Evolutionary conservation across 23 tunicate species (phyloP).

Genomic region (Halocynthia aurantium): DNA sequence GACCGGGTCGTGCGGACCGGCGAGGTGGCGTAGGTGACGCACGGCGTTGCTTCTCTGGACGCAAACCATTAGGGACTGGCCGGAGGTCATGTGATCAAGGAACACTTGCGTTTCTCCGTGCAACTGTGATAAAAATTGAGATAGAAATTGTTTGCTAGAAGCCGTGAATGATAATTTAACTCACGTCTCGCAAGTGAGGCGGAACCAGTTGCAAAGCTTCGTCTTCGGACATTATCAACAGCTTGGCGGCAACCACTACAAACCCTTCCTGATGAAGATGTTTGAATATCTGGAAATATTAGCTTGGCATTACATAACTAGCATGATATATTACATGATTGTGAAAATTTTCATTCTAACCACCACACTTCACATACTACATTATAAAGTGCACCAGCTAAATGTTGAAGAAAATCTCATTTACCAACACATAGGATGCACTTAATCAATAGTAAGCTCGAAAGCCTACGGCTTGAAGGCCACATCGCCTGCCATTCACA

Average conservation of each 20-base stretch:
- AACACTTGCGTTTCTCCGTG: conserved; percentile 58
- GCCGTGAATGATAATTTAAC: neutral
- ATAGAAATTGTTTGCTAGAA: neutral
- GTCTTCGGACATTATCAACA: conserved; percentile 48
- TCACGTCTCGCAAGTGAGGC: conserved; percentile 31
- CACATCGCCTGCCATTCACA: too few species aligned
- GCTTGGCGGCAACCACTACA: conserved; percentile 47
- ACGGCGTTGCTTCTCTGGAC: conserved; percentile 64
- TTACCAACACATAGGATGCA: too few species aligned
- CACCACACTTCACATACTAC: too few species aligned
- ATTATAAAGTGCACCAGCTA: too few species aligned
- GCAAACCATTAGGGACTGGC: conserved; percentile 53
- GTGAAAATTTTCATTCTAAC: too few species aligned
- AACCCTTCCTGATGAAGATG: conserved; percentile 56
- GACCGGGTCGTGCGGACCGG: conserved; percentile 67
- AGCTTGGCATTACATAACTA: too few species aligned
- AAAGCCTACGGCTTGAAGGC: too few species aligned
- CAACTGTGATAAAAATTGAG: conserved; percentile 36
- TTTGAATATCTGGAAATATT: conserved; percentile 40
- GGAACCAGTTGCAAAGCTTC: conserved; percentile 69
- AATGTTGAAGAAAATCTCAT: too few species aligned
- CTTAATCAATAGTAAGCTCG: too few species aligned
- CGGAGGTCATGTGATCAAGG: conserved; percentile 64
- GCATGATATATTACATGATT: too few species aligned
- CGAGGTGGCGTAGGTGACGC: conserved; percentile 48